Evolutionary conservation across 1,140 invertebrate species (phyloP).

Genomic region (Eumeta japonica): DNA sequence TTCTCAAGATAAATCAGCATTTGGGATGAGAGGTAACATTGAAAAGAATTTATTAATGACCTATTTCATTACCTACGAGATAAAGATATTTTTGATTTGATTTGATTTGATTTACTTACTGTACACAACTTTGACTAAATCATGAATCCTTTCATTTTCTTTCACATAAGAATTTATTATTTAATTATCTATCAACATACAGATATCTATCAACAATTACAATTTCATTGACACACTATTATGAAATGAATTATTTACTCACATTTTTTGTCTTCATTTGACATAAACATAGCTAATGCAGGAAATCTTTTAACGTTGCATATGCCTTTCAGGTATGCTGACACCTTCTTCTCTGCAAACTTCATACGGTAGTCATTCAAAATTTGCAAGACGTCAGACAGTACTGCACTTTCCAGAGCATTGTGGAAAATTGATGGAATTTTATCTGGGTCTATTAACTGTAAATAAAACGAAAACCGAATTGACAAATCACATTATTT

Average conservation of each 20-base stretch:
- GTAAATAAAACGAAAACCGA: constrained; percentile 18
- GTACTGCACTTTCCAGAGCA: constrained; percentile 60
- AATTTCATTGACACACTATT: too few species aligned
- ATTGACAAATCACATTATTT: too few species aligned
- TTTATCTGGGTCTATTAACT: constrained; percentile 56
- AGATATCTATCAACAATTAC: too few species aligned
- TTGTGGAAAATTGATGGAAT: constrained; percentile 62
- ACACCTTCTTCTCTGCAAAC: constrained; percentile 21
- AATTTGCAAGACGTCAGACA: constrained; percentile 57
- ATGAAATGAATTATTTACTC: constrained; percentile 18
- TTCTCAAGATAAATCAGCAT: too few species aligned
- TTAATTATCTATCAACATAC: too few species aligned
- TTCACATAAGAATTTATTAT: constrained; percentile 2
- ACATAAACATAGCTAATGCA: constrained; percentile 37
- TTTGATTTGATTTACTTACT: too few species aligned
- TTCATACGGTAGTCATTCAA: constrained; percentile 32
- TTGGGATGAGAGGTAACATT: too few species aligned
- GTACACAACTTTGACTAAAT: too few species aligned
- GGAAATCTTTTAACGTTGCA: constrained; percentile 31
- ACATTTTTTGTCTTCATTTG: constrained; percentile 29
- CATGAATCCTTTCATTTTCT: too few species aligned
- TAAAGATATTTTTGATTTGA: too few species aligned
- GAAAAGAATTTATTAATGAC: too few species aligned
- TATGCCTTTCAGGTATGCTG: constrained; percentile 23
- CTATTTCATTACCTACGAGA: too few species aligned